Base-by-base conservation (phyloP, 2,888 invertebrate species). In the Laspeyria flexula region DNA sequence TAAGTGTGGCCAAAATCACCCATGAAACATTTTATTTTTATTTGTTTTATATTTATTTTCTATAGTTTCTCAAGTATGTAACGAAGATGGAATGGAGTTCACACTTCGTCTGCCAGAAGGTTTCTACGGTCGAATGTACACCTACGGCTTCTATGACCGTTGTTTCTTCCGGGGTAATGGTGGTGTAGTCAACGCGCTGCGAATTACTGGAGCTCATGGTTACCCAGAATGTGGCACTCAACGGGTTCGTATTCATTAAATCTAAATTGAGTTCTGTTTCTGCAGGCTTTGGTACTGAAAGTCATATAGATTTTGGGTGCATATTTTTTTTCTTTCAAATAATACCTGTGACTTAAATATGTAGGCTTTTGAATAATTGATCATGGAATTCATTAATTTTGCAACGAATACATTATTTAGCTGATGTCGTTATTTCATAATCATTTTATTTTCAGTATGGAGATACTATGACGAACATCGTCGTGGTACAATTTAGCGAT, bases 81-180 rank as follows among this genome's bases (percentile, higher is more conserved):
- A 96, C 74, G 97, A 97, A 88, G 97, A 98, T 79, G 98, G 97
- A 0, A 98, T 98, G 97, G 97, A 97, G 81, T 98, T 98, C 78
- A 97, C 97, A 0, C 91, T 98, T 43, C 93, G 96, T 55, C 96
- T 97, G 0, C 97, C 97, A 0, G 97, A 97, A 93, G 96, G 96
- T 7, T 98, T 98, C 83, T 95, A 96, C 65, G 98, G 98, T 1
- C 93, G 98, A 43, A 97, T 98, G 83, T 98, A 98, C 83, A 97
- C 97, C 0, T 97, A 98, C 74, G 97, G 97, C 1, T 97, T 96
- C 85, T 98, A 98, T 80, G 97, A 98, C 77, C 92, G 95, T 27
- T 98, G 98, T 78, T 98, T 97, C 93, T 97, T 97, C 93, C 94
- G 97, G 48, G 98, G 98, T 7, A 97, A 97, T 73, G 98, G 98